A percentile compares a stretch with the other conserved stretches of the same genome.
Evolutionary conservation across 2,797 vertebrate genomes (phyloP).

Genomic region (Tauraco hartlaubi): DNA sequence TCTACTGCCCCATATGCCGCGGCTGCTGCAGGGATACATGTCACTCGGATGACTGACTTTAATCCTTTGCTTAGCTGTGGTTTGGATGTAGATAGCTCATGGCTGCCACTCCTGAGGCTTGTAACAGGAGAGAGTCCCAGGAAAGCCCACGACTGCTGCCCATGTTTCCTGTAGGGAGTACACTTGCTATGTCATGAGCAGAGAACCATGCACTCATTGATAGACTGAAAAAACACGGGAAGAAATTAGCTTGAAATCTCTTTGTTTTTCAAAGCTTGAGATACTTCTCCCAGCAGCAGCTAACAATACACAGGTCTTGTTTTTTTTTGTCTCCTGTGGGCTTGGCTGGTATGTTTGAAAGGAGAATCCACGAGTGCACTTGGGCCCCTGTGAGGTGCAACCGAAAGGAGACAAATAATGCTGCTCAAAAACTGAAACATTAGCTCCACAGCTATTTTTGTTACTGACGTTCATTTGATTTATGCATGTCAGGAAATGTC

Average conservation of each 20-base stretch:
- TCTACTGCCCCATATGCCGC: fast-evolving
- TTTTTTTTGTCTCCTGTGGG: not conserved
- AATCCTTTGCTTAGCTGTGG: not conserved
- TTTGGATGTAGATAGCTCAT: not conserved
- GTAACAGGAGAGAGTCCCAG: not conserved
- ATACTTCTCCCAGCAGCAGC: not conserved
- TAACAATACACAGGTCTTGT: not conserved
- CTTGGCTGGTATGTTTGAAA: not conserved
- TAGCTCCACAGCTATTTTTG: not conserved
- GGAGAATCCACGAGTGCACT: not conserved
- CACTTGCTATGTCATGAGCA: not conserved
- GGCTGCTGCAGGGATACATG: not conserved
- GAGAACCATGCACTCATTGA: not conserved
- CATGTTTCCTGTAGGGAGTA: not conserved
- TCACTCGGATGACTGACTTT: not conserved
- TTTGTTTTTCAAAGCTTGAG: not conserved
- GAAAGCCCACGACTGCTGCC: not conserved
- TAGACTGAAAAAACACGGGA: not conserved
- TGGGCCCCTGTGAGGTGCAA: not conserved
- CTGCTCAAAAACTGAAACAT: not conserved
- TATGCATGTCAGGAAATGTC: not conserved
- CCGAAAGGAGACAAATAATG: not conserved
- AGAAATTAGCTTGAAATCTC: not conserved
- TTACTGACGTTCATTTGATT: not conserved
- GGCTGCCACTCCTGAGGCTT: not conserved